These are phyloP conservation scores for Scortum barcoo DNA, from an alignment of 2,113 vertebrate species.

Conservation along the genomic window DNA sequence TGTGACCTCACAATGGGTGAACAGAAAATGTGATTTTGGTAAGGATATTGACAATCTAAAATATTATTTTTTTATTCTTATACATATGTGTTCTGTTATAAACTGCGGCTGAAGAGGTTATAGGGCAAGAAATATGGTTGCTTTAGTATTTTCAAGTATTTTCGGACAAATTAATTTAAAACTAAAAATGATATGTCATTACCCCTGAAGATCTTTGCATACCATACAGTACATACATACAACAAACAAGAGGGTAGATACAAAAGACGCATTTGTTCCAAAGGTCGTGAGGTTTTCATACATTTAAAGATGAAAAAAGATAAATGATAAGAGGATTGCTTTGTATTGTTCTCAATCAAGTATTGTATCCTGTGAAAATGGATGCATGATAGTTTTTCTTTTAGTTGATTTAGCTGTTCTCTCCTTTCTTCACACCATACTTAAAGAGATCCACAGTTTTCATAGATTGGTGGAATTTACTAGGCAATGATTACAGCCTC, in stretches of 20 bases:
- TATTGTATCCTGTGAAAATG: neutral
- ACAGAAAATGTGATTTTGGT: neutral
- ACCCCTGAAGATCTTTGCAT: neutral
- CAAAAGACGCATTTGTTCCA: conserved; percentile 22
- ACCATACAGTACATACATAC: neutral
- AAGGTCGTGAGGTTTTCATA: conserved; percentile 4
- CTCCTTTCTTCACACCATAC: neutral
- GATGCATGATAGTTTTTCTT: neutral
- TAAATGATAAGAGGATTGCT: neutral
- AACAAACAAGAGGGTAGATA: neutral
- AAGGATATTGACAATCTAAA: neutral
- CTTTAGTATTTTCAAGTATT: neutral
- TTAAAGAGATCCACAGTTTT: neutral
- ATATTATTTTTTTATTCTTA: neutral
- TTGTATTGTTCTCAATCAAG: neutral
- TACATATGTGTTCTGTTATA: neutral
- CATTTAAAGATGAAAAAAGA: neutral
- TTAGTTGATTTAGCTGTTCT: neutral
- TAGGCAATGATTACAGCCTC: too few relatives aligned
- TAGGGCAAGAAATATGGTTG: neutral
- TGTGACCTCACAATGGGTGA: neutral
- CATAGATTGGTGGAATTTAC: neutral
- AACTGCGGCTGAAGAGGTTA: neutral
- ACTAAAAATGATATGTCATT: neutral
- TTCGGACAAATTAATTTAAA: neutral